Evolutionary conservation across 2,113 vertebrate species (phyloP).

Genomic region (Colistium nudipinnis): DNA sequence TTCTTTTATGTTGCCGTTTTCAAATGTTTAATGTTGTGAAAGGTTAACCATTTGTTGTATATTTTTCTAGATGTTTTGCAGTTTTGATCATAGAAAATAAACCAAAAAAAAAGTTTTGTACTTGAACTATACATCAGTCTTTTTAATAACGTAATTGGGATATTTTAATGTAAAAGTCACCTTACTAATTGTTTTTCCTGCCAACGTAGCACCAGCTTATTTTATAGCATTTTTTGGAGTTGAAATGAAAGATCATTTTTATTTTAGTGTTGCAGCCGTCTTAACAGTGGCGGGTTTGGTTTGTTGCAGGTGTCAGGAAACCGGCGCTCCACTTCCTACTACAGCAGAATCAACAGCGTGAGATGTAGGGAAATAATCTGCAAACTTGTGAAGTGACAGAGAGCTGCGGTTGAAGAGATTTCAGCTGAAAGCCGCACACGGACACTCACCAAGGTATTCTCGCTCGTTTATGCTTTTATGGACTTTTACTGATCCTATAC

Average conservation of each 20-base stretch:
- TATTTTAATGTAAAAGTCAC: too few relatives aligned
- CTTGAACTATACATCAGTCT: slow-evolving; percentile 52
- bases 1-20: slow-evolving; percentile 80
- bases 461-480: too few relatives aligned
- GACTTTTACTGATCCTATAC: too few relatives aligned
- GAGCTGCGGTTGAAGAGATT: neutral
- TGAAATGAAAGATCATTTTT: too few relatives aligned
- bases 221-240: too few relatives aligned
- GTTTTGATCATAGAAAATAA: slow-evolving; percentile 84
- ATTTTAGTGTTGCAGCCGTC: neutral
- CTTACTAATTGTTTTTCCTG: too few relatives aligned
- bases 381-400: neutral
- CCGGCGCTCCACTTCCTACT: neutral
- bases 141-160: slow-evolving; percentile 10
- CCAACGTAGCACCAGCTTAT: too few relatives aligned
- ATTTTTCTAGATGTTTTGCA: slow-evolving; percentile 90
- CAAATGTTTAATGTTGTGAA: slow-evolving; percentile 83
- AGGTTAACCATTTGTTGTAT: slow-evolving; percentile 86
- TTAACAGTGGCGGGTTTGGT: neutral
- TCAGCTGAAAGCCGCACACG: neutral
- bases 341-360: neutral
- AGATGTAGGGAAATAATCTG: neutral
- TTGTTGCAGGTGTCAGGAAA: neutral
- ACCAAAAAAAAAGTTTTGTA: slow-evolving; percentile 85
- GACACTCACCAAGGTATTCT: neutral